A percentile compares a stretch with the other conserved stretches of the same genome.
Evolutionary conservation across 2,888 invertebrate genomes (phyloP).

Genomic region (Molorchus minor): DNA sequence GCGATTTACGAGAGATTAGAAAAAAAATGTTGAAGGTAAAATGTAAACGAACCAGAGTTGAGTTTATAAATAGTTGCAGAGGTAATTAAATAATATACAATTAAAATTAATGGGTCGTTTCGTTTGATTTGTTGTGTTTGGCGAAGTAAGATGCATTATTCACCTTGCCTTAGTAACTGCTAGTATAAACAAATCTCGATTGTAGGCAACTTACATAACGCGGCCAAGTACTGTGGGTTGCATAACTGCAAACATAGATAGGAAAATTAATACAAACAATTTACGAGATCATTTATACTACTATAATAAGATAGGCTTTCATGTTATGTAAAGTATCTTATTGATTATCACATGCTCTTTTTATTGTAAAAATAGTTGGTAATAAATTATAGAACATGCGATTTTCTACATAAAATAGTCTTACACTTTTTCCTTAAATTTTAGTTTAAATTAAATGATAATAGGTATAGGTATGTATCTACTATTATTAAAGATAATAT

Average conservation of each 20-base stretch:
- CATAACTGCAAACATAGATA: neutral
- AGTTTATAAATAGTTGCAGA: conserved; percentile 23
- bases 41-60: conserved; percentile 24
- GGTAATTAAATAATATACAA: conserved; percentile 28
- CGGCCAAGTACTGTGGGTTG: neutral
- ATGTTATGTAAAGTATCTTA: no score
- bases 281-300: no score
- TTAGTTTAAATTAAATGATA: no score
- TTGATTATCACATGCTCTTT: no score
- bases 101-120: conserved; percentile 11
- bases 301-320: no score
- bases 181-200: neutral
- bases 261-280: no score
- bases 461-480: no score
- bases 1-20: neutral
- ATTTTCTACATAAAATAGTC: no score
- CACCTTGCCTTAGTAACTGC: neutral
- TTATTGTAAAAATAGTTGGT: no score
- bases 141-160: neutral
- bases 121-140: neutral
- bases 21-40: conserved; percentile 31
- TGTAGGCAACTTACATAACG: conserved; percentile 1
- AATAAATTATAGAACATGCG: no score
- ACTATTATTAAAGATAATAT: no score
- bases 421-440: no score